These are phyloP conservation scores for Melanostoma scalare DNA, from an alignment of 2,888 invertebrate species.

Conservation along the genomic window DNA sequence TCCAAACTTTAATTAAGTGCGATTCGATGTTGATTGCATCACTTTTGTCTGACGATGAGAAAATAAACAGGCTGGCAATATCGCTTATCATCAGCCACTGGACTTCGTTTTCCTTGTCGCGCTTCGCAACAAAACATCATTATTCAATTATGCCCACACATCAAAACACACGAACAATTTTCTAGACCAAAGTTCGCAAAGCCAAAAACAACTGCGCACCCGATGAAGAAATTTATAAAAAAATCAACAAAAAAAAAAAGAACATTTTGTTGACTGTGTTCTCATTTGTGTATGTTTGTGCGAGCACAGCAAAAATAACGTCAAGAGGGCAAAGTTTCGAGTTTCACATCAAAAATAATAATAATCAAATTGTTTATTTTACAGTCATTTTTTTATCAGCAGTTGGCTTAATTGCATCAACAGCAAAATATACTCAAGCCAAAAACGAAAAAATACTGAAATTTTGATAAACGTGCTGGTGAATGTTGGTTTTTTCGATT, in stretches of 20 bases:
- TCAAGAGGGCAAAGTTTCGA: conserved; percentile 68
- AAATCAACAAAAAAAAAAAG: conserved; percentile 19
- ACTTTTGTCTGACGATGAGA: not conserved
- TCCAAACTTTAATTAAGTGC: conserved; percentile 76
- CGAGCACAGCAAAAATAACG: conserved; percentile 27
- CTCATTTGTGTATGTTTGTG: conserved; percentile 24
- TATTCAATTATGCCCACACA: conserved; percentile 41
- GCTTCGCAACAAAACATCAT: conserved; percentile 23
- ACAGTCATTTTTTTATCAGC: not conserved
- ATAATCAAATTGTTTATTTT: not conserved
- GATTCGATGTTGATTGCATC: conserved; percentile 75
- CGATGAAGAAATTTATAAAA: conserved; percentile 40
- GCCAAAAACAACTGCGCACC: conserved; percentile 51
- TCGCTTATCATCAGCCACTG: not conserved
- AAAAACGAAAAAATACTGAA: not conserved
- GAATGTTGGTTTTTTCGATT: too few relatives aligned
- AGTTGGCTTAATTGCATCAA: not conserved
- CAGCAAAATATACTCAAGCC: too few relatives aligned
- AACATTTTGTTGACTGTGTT: conserved; percentile 17
- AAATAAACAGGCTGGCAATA: not conserved
- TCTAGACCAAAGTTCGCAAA: conserved; percentile 55
- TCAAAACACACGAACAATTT: conserved; percentile 20
- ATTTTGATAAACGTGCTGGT: not conserved
- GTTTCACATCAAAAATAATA: conserved; percentile 10
- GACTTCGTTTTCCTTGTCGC: not conserved